Base-by-base conservation (phyloP, 2,797 vertebrate genomes). In the Labeo calbasu region DNA sequence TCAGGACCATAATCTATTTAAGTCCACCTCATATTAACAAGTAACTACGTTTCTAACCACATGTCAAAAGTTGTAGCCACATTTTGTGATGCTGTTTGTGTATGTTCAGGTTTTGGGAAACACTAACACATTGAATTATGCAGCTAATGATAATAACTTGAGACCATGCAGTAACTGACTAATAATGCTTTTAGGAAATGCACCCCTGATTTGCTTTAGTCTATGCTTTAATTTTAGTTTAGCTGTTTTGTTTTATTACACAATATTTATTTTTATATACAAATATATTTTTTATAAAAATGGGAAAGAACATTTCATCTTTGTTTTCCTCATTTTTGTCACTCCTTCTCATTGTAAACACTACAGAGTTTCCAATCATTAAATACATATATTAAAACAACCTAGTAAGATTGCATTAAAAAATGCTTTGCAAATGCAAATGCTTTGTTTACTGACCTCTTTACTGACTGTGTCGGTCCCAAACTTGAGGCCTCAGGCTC, bases 401-500 rank as follows among this genome's bases (percentile, higher is more conserved):
- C 25, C 23, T 19, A 51, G 10, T 73, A 73, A 19, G 46, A 50
- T 5, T 50, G 9, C 15, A 68, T 40, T 11, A 13, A n/a, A n/a
- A 65, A 65, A 32, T 32, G 28, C 28, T 32, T 32, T 32, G 28
- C 28, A 32, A 32, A 28, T 28, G 25, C 9, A 6, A 72, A 73
- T 73, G 23, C 25, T 70, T 72, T 28, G 23, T 51, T 72, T 53
- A 19, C 15, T 65, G 19, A 15, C 17, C 5, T 48, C 19, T 66
- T 48, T 28, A 28, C n/a, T 61, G 76, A 28, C n/a, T 65, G 23
- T 79, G 32, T 32, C 2, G 7, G 19, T 55, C 14, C 21, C 3
- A 32, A 50, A 46, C 1, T 57, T n/a, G 57, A 87, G 73, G 77
- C 25, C 81, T 70, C 32, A 57, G 73, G 86, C 87, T 72, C 57